phyloP scores from a whole-genome alignment of 2,888 invertebrate species.

The Trimorus sp. region DNA sequence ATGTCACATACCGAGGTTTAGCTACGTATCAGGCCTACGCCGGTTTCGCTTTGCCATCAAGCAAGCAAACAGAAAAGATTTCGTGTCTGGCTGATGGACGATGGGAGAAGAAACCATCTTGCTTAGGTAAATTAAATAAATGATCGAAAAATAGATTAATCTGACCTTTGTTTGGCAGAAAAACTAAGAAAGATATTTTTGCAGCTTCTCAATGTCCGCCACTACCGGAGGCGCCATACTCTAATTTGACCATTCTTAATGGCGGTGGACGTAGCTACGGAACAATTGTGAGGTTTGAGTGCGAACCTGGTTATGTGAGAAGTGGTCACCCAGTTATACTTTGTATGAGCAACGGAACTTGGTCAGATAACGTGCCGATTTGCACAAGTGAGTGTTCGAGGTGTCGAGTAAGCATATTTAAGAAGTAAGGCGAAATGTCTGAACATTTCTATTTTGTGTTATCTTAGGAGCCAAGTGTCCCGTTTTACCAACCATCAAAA shows the following conservation, averaged over 20 bases:
- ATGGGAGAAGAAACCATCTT: conserved; percentile 96
- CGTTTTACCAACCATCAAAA: conserved; percentile 90
- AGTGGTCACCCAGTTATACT: conserved; percentile 94
- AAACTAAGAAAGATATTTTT: not conserved
- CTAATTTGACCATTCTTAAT: conserved; percentile 92
- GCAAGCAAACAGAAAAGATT: conserved; percentile 92
- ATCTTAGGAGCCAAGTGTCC: conserved; percentile 86
- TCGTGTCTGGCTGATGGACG: conserved; percentile 94
- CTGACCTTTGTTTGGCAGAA: too few relatives aligned
- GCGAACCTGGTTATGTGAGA: conserved; percentile 94
- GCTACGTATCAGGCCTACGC: conserved; percentile 99
- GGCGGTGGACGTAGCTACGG: conserved; percentile 96
- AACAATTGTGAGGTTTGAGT: conserved; percentile 95
- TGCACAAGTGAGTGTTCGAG: conserved; percentile 86
- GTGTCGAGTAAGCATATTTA: too few relatives aligned
- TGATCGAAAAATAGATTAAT: not conserved
- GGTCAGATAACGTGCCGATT: conserved; percentile 95
- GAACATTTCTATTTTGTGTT: not conserved
- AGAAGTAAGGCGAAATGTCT: too few relatives aligned
- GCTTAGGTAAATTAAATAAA: conserved; percentile 85
- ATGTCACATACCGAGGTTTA: conserved; percentile 95
- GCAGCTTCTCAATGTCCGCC: conserved; percentile 95
- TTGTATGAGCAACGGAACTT: conserved; percentile 97
- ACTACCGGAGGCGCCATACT: conserved; percentile 92
- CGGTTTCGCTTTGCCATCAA: conserved; percentile 95